phyloP scores from a whole-genome alignment of 2,888 invertebrate species.

The Thera britannica region DNA sequence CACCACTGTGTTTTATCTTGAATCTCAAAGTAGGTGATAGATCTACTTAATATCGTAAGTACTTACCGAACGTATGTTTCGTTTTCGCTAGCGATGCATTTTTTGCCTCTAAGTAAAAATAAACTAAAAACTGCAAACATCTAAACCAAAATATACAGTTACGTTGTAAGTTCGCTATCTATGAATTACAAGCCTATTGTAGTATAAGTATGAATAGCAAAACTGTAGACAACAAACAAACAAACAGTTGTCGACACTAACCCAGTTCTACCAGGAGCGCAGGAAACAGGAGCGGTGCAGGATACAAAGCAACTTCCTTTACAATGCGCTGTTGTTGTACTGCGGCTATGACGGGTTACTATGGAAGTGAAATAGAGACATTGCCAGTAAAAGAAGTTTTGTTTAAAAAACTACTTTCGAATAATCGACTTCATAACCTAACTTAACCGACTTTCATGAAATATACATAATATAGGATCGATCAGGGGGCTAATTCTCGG shows the following conservation, averaged over 20 bases:
- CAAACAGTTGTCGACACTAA: constrained; percentile 43
- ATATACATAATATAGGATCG: no score
- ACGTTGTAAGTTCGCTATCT: no score
- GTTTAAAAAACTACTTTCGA: no score
- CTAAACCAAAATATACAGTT: no score
- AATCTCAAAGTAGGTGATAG: not conserved
- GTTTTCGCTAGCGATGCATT: no score
- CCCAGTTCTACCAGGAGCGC: constrained; percentile 55
- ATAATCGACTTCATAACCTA: no score
- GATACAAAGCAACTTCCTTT: constrained; percentile 54
- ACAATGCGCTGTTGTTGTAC: constrained; percentile 44
- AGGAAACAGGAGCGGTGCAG: constrained; percentile 70
- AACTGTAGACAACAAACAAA: constrained; percentile 10
- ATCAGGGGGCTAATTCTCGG: no score
- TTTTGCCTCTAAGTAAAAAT: no score
- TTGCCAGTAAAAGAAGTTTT: not conserved
- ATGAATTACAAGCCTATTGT: no score
- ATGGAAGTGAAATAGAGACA: not conserved
- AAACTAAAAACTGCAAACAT: no score
- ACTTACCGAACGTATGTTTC: no score
- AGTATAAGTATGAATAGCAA: not conserved
- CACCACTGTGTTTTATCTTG: not conserved
- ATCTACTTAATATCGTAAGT: not conserved
- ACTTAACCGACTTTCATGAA: no score
- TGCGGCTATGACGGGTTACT: not conserved